A percentile compares a stretch with the other conserved stretches of the same genome.
phyloP scores from a whole-genome alignment of 1,140 invertebrate genomes.

The Neoseiulus cucumeris region DNA sequence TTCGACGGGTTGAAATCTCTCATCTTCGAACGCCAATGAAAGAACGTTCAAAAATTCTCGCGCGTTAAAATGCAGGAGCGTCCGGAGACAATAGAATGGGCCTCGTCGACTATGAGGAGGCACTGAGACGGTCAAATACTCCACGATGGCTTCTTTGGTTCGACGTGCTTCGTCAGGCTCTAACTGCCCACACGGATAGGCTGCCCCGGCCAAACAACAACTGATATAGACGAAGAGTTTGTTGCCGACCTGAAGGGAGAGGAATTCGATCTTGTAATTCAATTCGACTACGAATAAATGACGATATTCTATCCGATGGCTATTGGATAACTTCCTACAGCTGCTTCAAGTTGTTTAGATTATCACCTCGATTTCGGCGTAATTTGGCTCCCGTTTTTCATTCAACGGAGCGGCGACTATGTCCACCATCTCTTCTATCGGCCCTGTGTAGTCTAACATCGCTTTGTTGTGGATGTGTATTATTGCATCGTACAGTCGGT shows the following conservation, averaged over 20 bases:
- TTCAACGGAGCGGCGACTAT: neutral
- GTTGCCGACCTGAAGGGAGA: constrained; percentile 42
- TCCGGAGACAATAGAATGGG: constrained; percentile 30
- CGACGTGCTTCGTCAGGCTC: neutral
- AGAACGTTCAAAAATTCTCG: constrained; percentile 75
- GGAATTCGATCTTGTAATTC: no score
- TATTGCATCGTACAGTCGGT: constrained; percentile 61
- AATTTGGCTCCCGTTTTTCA: neutral
- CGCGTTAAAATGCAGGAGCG: constrained; percentile 62
- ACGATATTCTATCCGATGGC: no score
- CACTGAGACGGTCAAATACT: neutral
- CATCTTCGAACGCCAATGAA: constrained; percentile 34
- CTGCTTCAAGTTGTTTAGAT: neutral
- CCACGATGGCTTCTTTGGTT: constrained; percentile 12
- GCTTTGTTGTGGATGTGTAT: constrained; percentile 72
- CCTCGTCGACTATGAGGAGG: constrained; percentile 22
- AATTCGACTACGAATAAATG: no score
- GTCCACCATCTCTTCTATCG: constrained; percentile 39
- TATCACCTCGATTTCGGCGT: neutral
- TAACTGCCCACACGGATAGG: constrained; percentile 67
- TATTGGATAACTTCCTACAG: neutral
- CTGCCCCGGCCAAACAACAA: constrained; percentile 73
- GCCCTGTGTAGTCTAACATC: constrained; percentile 57
- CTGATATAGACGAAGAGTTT: constrained; percentile 69
- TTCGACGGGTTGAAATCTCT: neutral